phyloP scores from a whole-genome alignment of 1,140 invertebrate species.

The Drosophila tristis region DNA sequence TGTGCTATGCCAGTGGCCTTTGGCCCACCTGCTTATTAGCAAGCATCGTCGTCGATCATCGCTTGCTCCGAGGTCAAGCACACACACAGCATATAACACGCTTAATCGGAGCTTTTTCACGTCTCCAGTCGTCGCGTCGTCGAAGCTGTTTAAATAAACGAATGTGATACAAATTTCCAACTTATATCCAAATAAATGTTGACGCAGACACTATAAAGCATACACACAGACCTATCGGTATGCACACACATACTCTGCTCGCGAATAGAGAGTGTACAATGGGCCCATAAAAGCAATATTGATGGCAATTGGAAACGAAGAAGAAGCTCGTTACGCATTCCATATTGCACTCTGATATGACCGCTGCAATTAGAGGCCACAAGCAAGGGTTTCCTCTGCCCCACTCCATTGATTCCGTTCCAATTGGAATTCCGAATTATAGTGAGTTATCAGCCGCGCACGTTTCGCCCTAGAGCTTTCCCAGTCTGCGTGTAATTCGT shows the following conservation, averaged over 20 bases:
- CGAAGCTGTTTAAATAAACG: slow-evolving; percentile 48
- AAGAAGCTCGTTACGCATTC: background rate
- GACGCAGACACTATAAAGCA: slow-evolving; percentile 38
- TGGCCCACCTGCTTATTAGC: slow-evolving; percentile 16
- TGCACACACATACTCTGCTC: slow-evolving; percentile 5
- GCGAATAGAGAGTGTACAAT: background rate
- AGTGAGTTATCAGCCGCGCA: slow-evolving; percentile 22
- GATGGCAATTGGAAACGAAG: background rate
- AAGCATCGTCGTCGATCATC: slow-evolving; percentile 10
- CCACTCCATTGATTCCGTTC: background rate
- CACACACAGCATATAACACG: background rate
- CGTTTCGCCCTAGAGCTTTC: slow-evolving; percentile 17
- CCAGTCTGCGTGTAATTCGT: slow-evolving; percentile 12
- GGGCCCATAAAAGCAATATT: too few relatives aligned
- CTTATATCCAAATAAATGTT: slow-evolving; percentile 36
- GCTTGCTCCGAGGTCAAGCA: slow-evolving; percentile 29
- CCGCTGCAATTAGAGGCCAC: slow-evolving; percentile 2
- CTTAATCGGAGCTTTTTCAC: slow-evolving; percentile 5
- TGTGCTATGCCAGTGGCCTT: background rate
- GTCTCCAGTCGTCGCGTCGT: slow-evolving; percentile 1
- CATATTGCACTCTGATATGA: slow-evolving; percentile 20
- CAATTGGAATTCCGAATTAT: background rate
- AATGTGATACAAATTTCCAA: slow-evolving; percentile 38
- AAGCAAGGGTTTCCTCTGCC: too few relatives aligned
- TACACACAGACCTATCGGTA: slow-evolving; percentile 19